phyloP scores from a whole-genome alignment of 2,113 vertebrate genomes.

The Oncorhynchus masou region DNA sequence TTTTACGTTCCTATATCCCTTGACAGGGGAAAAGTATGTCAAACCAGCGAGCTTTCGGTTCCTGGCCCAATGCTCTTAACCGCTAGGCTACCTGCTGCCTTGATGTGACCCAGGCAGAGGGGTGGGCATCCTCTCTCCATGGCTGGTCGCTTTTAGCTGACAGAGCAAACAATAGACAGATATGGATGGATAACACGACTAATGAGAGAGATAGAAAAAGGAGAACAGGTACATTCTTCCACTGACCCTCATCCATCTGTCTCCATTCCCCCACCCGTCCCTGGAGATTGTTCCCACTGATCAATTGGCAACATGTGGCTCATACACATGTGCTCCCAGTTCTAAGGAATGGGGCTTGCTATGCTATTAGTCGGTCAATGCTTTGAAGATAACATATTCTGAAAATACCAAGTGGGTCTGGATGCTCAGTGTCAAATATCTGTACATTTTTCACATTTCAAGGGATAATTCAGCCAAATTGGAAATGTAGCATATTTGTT shows the following conservation, averaged over 20 bases:
- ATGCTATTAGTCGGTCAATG: background rate
- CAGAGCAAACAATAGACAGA: slow-evolving; percentile 37
- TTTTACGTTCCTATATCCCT: no score
- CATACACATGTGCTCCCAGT: background rate
- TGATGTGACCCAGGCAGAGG: background rate
- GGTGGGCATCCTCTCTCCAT: slow-evolving; percentile 1
- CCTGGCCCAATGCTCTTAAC: no score
- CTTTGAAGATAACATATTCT: background rate
- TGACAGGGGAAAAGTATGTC: no score
- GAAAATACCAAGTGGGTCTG: background rate
- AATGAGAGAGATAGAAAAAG: background rate
- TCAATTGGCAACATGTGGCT: background rate
- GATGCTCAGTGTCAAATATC: no score
- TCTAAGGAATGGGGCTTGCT: background rate
- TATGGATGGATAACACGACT: slow-evolving; percentile 12
- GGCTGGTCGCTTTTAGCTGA: slow-evolving; percentile 41
- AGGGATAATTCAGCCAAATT: background rate
- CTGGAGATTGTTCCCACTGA: slow-evolving; percentile 5
- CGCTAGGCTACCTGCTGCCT: no score
- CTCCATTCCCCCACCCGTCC: slow-evolving; percentile 9
- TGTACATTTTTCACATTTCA: no score
- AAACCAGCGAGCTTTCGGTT: no score
- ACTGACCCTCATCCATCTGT: slow-evolving; percentile 24
- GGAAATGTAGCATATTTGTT: background rate
- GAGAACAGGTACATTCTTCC: background rate